Percentiles rank a stretch among this genome's conserved stretches.
These are phyloP conservation scores for Bos taurus DNA, from an alignment of 2,113 vertebrate genomes.

Conservation along the genomic window ARS-UCD2.0 NC_037334.1:29463501-29464000, in stretches of 20 bases:
- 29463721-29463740: background rate
- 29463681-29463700: background rate
- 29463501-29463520: background rate
- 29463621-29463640: background rate
- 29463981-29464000: conserved; percentile 13
- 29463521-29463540: accelerated
- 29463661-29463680: background rate
- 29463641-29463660: background rate
- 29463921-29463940: background rate
- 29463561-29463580: background rate
- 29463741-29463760: background rate
- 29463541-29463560: background rate
- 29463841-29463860: background rate
- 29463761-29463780: background rate
- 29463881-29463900: conserved; percentile 1
- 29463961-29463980: background rate
- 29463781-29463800: conserved; percentile 17
- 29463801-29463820: background rate
- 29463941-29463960: background rate
- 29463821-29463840: conserved; percentile 8
- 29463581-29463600: background rate
- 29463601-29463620: conserved; percentile 2
- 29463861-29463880: background rate
- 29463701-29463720: conserved; percentile 18
- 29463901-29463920: background rate